Base-by-base conservation (phyloP, 2,888 invertebrate species). In the Pachymerium ferrugineum region DNA sequence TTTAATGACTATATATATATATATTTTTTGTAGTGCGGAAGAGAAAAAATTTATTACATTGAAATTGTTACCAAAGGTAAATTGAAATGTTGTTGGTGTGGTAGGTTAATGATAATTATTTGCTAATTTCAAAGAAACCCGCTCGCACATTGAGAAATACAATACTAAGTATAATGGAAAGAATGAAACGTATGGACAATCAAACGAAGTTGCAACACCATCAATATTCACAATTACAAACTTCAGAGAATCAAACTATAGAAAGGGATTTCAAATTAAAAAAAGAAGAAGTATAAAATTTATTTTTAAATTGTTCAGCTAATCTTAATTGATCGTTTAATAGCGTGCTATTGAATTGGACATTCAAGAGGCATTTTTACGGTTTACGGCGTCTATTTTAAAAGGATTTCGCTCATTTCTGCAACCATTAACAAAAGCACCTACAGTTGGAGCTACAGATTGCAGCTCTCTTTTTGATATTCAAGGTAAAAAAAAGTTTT, bases 331-430 rank as follows among this genome's bases (percentile, higher is more conserved):
- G 3, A 16, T 10, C 16, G 16, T 42, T 42, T 14, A 22, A 29
- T 74, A 94, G 89, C 90, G 93, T 86, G 88, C 89, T 19, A 85
- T 96, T 80, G 98, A 98, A 82, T 85, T 94, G 78, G 91, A 93
- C 83, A 97, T 99, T 76, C 97, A 98, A 84, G 98, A 99, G 83
- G 94, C 96, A 4, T 99, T 98, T 83, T 86, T 99, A 30, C 89
- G 94, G 73, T 99, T 97, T 81, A 98, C 95, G 92, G 94, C 94
- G 12, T 88, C 90, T 67, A 91, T 96, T 74, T 83, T 98, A 76
- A 93, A 92, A 81, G 97, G 96, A 0, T 98, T 97, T 83, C 87
- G 93, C 73, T 86, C 89, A 74, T 94, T 88, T 82, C 86, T 98
- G 76, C 87, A 94, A 78, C 97, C 97, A 1, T 96, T 98, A 74